Conservation (phyloP, 2,797 vertebrate species). For the Astyanax mexicanus region DNA sequence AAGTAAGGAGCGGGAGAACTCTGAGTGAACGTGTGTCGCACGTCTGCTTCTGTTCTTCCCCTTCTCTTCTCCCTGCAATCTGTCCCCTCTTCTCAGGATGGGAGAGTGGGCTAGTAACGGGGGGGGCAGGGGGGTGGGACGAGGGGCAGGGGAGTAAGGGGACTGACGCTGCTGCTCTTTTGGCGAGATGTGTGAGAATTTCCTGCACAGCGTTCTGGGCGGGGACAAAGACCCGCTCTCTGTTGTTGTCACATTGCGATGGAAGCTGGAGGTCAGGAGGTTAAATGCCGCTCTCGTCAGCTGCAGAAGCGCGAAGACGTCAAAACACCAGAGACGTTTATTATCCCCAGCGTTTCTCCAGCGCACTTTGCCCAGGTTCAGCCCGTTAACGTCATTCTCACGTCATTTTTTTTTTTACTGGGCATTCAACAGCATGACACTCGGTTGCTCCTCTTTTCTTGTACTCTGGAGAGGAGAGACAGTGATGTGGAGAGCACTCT, state of each 20-base stretch:
- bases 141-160: neutral
- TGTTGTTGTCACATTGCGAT: conserved; percentile 19
- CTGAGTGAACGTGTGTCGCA: conserved; percentile 26
- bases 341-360: neutral
- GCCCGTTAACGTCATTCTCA: neutral
- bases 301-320: neutral
- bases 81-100: neutral
- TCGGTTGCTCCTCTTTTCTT: neutral
- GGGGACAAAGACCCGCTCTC: conserved; percentile 21
- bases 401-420: neutral
- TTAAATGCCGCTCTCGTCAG: neutral
- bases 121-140: neutral
- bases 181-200: conserved; percentile 45
- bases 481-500: neutral
- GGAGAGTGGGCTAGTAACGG: neutral
- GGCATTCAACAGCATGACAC: neutral
- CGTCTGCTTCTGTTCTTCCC: conserved; percentile 13
- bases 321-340: neutral
- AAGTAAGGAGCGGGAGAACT: neutral
- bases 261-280: conserved; percentile 42
- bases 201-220: conserved; percentile 35
- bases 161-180: conserved; percentile 25
- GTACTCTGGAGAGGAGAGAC: neutral
- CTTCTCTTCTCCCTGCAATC: conserved; percentile 13
- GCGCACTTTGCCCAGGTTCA: neutral